Base-by-base conservation (phyloP, 2,888 invertebrate genomes). In the Congeria kusceri region DNA sequence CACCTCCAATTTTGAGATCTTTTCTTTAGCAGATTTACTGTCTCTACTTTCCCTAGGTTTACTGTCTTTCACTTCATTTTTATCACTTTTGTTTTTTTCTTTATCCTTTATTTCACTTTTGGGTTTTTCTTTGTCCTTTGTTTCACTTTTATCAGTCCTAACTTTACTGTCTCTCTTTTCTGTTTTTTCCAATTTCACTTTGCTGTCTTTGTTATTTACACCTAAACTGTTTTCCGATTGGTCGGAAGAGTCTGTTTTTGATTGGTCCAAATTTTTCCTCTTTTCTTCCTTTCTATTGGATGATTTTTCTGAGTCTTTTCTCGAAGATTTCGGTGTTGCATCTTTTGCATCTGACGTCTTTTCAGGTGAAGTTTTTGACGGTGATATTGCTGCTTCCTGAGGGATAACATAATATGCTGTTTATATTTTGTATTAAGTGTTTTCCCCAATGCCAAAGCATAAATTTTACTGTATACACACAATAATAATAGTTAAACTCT, bases 41-140 rank as follows among this genome's bases (percentile, higher is more conserved):
- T 23, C 44, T 46, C 44, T 63, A 59, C 64, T 58, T 63, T 65
- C 71, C 46, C 57, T 73, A 65, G 75, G 65, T 23, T 74, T 69
- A 28, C 79, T 79, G 11, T 71, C 67, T 59, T 69, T 72, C 13
- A 57, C 61, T 15, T 58, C 56, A 13, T 66, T 70, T 27, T 80
- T 75, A 57, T 92, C 92, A 53, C 88, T 88, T 58, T 90, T 89
- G 68, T 89, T 88, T 29, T 82, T 77, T 44, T 77, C 59, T 65
- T 76, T 78, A 28, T 65, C 59, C 58, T 44, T 32, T 58, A 61
- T 62, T 62, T 71, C 59, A 59, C 77, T 53, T 77, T 68, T 75
- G 61, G 56, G 70, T 69, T 65, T 69, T 79, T 57, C 18, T 56
- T 57, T 64, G 69, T 59, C 47, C 63, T 73, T 70, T 78, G 70